These are phyloP conservation scores for Sebastes itinus DNA, from an alignment of 2,797 vertebrate genomes.

Conservation along the genomic window DNA sequence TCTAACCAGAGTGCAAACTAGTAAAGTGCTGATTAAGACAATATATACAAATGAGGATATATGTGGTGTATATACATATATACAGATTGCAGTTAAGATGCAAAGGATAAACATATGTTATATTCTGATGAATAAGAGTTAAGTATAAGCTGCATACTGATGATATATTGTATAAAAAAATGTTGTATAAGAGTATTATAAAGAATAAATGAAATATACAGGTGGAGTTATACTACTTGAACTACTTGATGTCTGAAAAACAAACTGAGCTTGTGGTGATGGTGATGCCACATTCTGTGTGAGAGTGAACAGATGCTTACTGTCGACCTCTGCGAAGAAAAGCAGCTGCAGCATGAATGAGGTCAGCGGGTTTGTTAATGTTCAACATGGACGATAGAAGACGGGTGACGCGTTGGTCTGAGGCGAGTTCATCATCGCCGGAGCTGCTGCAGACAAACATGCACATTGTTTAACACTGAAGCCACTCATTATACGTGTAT, in stretches of 20 bases:
- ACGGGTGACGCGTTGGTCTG: slow-evolving; percentile 18
- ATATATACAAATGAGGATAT: too few species aligned
- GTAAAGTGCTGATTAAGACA: too few species aligned
- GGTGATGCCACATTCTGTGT: neutral
- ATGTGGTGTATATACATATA: too few species aligned
- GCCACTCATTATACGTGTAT: too few species aligned
- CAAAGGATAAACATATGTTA: too few species aligned
- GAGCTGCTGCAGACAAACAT: slow-evolving; percentile 25
- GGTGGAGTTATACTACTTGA: neutral
- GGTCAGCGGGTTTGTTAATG: slow-evolving; percentile 48
- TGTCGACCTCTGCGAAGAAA: slow-evolving; percentile 36
- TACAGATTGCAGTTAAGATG: too few species aligned
- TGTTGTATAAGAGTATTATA: too few species aligned
- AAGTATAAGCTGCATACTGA: too few species aligned
- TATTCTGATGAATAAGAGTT: too few species aligned
- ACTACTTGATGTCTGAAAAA: neutral
- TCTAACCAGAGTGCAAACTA: too few species aligned
- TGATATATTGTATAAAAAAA: too few species aligned
- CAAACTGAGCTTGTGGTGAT: neutral
- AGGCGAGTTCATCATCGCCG: neutral
- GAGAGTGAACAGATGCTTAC: slow-evolving; percentile 47
- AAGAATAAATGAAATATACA: too few species aligned
- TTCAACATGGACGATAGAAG: slow-evolving; percentile 69
- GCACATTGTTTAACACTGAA: neutral
- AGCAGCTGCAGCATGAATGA: slow-evolving; percentile 64